Evolutionary conservation across 2,888 invertebrate species (phyloP).

Genomic region (Perizoma affinitatum): DNA sequence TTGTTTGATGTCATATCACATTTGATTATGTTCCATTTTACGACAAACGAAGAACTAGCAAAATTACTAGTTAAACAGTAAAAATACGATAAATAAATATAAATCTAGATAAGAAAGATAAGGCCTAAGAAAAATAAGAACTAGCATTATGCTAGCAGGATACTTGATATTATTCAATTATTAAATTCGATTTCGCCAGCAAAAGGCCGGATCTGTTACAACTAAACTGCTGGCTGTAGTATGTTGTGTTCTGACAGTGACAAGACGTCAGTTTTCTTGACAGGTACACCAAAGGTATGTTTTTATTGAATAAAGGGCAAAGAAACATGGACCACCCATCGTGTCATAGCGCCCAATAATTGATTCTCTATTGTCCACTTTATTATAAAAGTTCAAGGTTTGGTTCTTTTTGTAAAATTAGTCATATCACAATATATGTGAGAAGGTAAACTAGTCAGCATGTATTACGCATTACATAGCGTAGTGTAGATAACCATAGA

Average conservation of each 20-base stretch:
- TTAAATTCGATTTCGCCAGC: not conserved
- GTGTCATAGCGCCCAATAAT: constrained; percentile 57
- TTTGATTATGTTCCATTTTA: no score
- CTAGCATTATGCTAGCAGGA: no score
- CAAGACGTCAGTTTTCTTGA: constrained; percentile 53
- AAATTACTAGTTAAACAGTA: no score
- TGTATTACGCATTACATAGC: no score
- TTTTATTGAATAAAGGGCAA: constrained; percentile 66
- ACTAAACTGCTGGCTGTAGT: not conserved
- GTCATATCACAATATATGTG: constrained; percentile 37
- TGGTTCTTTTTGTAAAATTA: constrained; percentile 54
- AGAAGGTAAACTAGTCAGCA: no score
- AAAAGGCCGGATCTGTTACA: not conserved
- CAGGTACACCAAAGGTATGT: constrained; percentile 43
- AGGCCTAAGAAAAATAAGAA: no score
- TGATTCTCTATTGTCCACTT: constrained; percentile 64
- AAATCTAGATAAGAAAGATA: no score
- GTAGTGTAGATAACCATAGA: no score
- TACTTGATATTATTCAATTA: no score
- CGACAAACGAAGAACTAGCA: no score
- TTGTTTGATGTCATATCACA: no score
- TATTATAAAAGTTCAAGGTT: constrained; percentile 66
- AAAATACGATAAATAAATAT: no score
- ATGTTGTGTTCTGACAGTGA: constrained; percentile 34
- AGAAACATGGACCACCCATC: constrained; percentile 66